Evolutionary conservation across 2,888 invertebrate genomes (phyloP).

Genomic region (Chorisops tibialis): DNA sequence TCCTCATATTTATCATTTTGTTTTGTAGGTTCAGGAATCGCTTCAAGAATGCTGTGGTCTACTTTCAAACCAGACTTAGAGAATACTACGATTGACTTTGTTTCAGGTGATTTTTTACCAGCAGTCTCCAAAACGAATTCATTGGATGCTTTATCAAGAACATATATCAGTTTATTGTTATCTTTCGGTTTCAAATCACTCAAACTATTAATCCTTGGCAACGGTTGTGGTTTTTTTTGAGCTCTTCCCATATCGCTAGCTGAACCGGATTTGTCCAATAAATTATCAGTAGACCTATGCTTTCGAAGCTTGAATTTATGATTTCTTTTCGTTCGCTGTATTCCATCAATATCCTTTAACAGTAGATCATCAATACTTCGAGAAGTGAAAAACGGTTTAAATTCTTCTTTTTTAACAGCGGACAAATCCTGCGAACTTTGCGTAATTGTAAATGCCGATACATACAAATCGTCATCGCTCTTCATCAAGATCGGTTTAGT

Average conservation of each 20-base stretch:
- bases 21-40: not conserved
- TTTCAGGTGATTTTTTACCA: not conserved
- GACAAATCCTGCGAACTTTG: conserved; percentile 34
- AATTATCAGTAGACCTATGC: conserved; percentile 29
- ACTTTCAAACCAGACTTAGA: no score
- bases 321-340: conserved; percentile 33
- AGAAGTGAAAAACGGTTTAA: conserved; percentile 33
- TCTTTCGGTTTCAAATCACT: conserved; percentile 31
- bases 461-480: conserved; percentile 31
- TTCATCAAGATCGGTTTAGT: conserved; percentile 29
- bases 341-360: conserved; percentile 35
- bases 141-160: conserved; percentile 32
- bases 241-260: not conserved
- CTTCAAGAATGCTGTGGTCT: not conserved
- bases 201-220: conserved; percentile 45
- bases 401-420: conserved; percentile 1
- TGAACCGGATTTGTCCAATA: conserved; percentile 19
- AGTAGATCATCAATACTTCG: conserved; percentile 39
- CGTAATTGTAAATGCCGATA: conserved; percentile 30
- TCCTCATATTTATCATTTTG: conserved; percentile 12
- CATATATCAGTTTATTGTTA: conserved; percentile 32
- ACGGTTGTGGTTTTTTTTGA: conserved; percentile 40
- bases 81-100: not conserved
- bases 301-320: conserved; percentile 34
- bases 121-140: conserved; percentile 33